Conservation (phyloP, 2,113 vertebrate species). For the Plecturocebus donacophilus region DNA sequence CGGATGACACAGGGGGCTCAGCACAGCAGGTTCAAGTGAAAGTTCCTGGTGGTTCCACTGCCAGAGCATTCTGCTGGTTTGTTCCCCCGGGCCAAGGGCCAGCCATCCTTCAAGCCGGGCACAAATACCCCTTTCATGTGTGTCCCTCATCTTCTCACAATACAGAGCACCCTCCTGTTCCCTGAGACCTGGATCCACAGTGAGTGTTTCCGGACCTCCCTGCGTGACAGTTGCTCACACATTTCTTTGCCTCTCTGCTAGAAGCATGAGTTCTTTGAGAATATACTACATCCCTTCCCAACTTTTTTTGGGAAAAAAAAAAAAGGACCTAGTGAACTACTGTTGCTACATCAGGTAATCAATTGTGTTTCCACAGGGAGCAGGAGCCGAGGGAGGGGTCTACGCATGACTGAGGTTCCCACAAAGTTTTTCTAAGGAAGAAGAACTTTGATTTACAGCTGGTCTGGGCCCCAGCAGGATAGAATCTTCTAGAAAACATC, state of each 20-base stretch:
- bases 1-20: accelerated
- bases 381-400: not conserved
- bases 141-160: too few relatives aligned
- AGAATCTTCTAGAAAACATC: not conserved
- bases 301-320: not conserved
- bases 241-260: not conserved
- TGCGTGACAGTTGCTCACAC: too few relatives aligned
- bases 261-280: not conserved
- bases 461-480: not conserved
- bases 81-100: too few relatives aligned
- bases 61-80: too few relatives aligned
- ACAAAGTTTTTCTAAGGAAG: not conserved
- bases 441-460: not conserved
- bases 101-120: too few relatives aligned
- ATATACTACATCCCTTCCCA: not conserved
- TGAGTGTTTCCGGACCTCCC: too few relatives aligned
- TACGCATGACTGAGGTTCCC: not conserved
- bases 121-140: too few relatives aligned
- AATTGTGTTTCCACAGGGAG: too few relatives aligned
- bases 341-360: not conserved
- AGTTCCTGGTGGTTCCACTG: too few relatives aligned
- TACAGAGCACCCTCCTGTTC: too few relatives aligned
- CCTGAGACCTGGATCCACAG: too few relatives aligned
- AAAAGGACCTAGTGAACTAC: not conserved
- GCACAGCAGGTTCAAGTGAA: too few relatives aligned